Base-by-base conservation (phyloP, 2,888 invertebrate species). In the Drosophila koepferae region DNA sequence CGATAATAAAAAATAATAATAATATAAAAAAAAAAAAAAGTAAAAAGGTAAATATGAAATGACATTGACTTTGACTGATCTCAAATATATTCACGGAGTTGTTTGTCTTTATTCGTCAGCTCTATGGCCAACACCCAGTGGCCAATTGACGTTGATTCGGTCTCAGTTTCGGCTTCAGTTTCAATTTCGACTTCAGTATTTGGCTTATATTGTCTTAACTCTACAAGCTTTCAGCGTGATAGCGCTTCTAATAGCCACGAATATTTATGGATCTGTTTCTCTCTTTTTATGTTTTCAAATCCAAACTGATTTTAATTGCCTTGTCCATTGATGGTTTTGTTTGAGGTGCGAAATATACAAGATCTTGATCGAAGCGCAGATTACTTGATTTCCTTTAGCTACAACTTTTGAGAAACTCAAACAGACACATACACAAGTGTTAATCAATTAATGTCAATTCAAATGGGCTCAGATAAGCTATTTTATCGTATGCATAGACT, bases 171-270 rank as follows among this genome's bases (percentile, higher is more conserved):
- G 23, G 23, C 4, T 36, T 16, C 2, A 14, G 20, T 20, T 44
- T 66, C 36, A 31, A 16, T 51, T 48, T 74, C 34, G 28, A 55
- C 34, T 53, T 60, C 41, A 23, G 55, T 38, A 46, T 56, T 60
- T 38, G n/a, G 20, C 49, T 38, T 43, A 40, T 69, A 10, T 85
- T 67, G 66, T 68, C 54, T 55, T 56, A 59, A n/a, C 67, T 63
- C 40, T 77, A 68, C 28, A 43, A 48, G 63, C 55, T 68, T 61
- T 34, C 36, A 38, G 59, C 53, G 58, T 43, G 63, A 61, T 66
- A 62, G 65, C 69, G 63, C 67, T 69, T 23, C 69, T 74, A 64
- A 62, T 63, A 69, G 84, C 84, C 84, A 20, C 74, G 79, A 77
- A 81, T 81, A 72, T 86, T 81, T 81, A 70, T 85, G 61, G 63